Conservation (phyloP, 2,113 vertebrate species). For the Sialia sialis region DNA sequence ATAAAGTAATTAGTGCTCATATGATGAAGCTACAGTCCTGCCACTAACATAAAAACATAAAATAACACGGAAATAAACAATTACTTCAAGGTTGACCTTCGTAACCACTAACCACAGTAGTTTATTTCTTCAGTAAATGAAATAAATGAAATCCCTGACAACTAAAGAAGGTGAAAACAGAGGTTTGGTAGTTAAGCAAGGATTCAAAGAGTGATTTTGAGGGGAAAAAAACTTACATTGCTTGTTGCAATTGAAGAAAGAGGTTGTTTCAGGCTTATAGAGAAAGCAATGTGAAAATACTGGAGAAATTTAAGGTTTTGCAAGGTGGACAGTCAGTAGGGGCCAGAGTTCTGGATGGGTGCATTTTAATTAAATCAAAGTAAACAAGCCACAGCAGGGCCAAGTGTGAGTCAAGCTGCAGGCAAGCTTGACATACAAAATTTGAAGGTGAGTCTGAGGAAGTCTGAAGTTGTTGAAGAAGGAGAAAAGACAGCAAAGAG, state of each 20-base stretch:
- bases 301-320: conserved; percentile 15
- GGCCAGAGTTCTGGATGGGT: conserved; percentile 23
- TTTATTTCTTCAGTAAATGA: neutral
- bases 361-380: conserved; percentile 63
- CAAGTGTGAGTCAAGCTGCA: conserved; percentile 1
- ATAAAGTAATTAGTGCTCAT: neutral
- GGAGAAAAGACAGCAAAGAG: neutral
- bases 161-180: neutral
- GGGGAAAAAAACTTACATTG: neutral
- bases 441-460: conserved; percentile 44
- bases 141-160: neutral
- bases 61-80: neutral
- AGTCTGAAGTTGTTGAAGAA: conserved; percentile 1
- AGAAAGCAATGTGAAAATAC: neutral
- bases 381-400: conserved; percentile 49
- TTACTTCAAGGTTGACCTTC: neutral
- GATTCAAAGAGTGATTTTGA: neutral
- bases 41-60: neutral
- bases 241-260: neutral
- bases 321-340: neutral
- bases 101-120: neutral
- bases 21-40: neutral
- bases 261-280: neutral
- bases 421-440: neutral
- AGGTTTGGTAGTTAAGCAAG: neutral